Evolutionary conservation across 35 echinoderm and acorn worm species (phyloP).

Genomic region (Apostichopus parvimensis): DNA sequence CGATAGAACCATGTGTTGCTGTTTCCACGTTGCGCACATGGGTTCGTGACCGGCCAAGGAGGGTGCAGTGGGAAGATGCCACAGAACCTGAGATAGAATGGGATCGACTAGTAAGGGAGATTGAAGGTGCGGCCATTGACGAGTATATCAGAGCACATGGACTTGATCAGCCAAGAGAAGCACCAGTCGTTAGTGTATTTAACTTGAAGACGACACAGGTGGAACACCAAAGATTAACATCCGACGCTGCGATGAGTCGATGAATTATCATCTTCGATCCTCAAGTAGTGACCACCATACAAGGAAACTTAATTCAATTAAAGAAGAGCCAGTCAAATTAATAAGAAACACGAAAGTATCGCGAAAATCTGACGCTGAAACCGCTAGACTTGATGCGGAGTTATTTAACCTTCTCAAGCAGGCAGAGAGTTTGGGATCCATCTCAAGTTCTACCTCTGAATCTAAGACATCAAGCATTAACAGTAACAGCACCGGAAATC

Average conservation of each 20-base stretch:
- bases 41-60: constrained; percentile 31
- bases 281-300: no score
- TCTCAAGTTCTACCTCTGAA: neutral
- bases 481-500: neutral
- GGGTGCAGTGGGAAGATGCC: constrained; percentile 21
- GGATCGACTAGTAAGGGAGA: constrained; percentile 3
- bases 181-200: constrained; percentile 38
- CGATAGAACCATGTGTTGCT: constrained; percentile 22
- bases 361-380: neutral
- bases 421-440: neutral
- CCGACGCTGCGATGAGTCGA: neutral
- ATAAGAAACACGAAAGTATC: neutral
- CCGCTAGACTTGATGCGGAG: constrained; percentile 14
- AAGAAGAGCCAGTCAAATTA: constrained; percentile 47
- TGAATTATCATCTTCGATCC: no score
- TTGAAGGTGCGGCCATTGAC: constrained; percentile 22
- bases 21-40: constrained; percentile 49
- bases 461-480: neutral
- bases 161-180: constrained; percentile 44
- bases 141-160: constrained; percentile 39
- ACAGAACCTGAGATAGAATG: constrained; percentile 44
- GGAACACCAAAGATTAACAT: neutral
- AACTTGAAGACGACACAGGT: constrained; percentile 37
- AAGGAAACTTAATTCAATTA: neutral
- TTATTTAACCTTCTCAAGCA: constrained; percentile 20